These are phyloP conservation scores for Falco berigora DNA, from an alignment of 2,797 vertebrate species.

Conservation along the genomic window DNA sequence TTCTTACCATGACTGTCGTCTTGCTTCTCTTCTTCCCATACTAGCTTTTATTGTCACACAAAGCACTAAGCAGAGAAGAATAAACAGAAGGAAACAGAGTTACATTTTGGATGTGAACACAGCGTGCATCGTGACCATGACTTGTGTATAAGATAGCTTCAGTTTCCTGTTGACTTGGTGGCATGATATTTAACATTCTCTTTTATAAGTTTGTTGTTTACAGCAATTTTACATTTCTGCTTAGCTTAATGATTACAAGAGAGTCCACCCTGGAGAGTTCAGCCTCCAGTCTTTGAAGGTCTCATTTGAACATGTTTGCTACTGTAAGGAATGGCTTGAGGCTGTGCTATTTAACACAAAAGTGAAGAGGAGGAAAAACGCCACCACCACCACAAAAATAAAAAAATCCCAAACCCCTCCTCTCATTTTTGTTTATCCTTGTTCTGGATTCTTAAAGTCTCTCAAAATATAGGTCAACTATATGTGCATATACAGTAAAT, in stretches of 20 bases:
- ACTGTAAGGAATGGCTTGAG: slow-evolving; percentile 11
- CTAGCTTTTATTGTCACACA: slow-evolving; percentile 47
- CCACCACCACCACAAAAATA: neutral
- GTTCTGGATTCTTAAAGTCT: neutral
- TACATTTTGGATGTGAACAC: slow-evolving; percentile 31
- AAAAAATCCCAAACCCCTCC: neutral
- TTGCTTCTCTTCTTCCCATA: neutral
- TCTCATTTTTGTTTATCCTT: neutral
- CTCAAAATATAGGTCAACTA: slow-evolving; percentile 13
- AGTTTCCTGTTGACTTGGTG: slow-evolving; percentile 58
- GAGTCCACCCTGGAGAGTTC: slow-evolving; percentile 40
- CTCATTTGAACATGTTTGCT: slow-evolving; percentile 11
- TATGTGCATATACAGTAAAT: neutral
- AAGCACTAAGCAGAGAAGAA: slow-evolving; percentile 9
- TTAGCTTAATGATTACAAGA: slow-evolving; percentile 38
- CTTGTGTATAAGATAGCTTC: slow-evolving; percentile 20
- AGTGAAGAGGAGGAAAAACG: neutral
- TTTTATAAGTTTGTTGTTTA: slow-evolving; percentile 34
- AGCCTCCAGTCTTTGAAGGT: slow-evolving; percentile 31
- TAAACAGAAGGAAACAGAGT: slow-evolving; percentile 43
- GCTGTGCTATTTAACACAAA: slow-evolving; percentile 18
- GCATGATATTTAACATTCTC: slow-evolving; percentile 35
- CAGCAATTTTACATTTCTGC: neutral
- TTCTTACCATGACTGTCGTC: slow-evolving; percentile 17
- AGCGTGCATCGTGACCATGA: slow-evolving; percentile 30